phyloP scores from a whole-genome alignment of 2,113 vertebrate genomes.

The Laticauda laticaudata region DNA sequence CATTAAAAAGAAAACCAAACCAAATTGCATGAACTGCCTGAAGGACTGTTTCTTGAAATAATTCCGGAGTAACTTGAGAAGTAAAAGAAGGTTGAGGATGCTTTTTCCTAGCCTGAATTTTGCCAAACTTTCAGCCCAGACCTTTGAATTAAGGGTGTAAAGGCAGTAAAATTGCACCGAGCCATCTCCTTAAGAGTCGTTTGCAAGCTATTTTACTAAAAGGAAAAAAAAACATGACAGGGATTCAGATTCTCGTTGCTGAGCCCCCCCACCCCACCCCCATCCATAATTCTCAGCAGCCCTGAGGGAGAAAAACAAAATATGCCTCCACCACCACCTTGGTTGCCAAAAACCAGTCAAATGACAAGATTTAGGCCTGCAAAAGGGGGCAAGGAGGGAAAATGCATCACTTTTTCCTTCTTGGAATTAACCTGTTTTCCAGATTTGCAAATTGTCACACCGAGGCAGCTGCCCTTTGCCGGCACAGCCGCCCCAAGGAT shows the following conservation, averaged over 20 bases:
- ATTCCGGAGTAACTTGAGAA: neutral
- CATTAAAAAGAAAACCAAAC: neutral
- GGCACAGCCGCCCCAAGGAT: neutral
- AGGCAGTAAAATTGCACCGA: neutral
- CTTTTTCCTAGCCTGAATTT: neutral
- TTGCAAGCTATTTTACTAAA: neutral
- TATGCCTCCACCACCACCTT: neutral
- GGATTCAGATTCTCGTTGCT: neutral
- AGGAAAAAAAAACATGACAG: neutral
- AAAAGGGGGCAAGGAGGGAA: too few species aligned
- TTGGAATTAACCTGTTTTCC: neutral
- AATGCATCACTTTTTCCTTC: neutral
- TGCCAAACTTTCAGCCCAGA: neutral
- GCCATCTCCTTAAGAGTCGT: neutral
- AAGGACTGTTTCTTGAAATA: neutral
- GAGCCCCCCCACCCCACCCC: accelerated
- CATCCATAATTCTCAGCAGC: neutral
- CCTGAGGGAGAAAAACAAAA: neutral
- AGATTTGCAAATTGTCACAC: neutral
- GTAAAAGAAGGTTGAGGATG: neutral
- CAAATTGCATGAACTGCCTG: neutral
- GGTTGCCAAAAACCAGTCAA: neutral
- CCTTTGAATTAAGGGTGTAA: neutral
- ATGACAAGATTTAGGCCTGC: neutral
- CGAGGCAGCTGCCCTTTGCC: neutral